Base-by-base conservation (phyloP, 1,140 invertebrate genomes). In the Heliothis subflexa region DNA sequence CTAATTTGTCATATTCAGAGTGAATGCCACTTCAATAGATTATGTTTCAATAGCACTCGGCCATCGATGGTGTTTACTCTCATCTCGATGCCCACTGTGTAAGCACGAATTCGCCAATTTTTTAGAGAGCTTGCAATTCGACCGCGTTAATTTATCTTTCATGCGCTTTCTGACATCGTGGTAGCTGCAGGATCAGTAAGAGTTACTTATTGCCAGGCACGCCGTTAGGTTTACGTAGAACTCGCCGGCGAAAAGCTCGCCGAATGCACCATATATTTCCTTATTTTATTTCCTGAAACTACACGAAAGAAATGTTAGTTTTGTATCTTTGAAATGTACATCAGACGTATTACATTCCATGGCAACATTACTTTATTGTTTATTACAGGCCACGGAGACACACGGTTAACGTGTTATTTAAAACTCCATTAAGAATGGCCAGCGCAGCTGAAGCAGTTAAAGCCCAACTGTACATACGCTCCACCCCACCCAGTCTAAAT, bases 391-490 rank as follows among this genome's bases (percentile, higher is more conserved):
- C 40, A 47, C 40, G 50, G 18, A 68, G 47, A 68, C 45, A 68
- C 64, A 28, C 11, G 21, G 21, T 68, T 25, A 49, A 50, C 64
- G 47, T 70, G 62, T 70, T 70, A 70, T 70, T 70, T 70, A 70
- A 52, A 70, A 70, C 47, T 70, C 66, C 66, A 70, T 70, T 70
- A 70, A 70, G 21, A 70, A 70, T 70, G 66, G 66, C 66, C 52
- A 52, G 66, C 66, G 18, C 66, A 70, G 66, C 66, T 70, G 66
- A 70, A 70, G 47, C 47, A 45, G 50, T 70, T 70, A 70, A 70
- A 70, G 45, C 66, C 66, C 47, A 70, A 70, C 66, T 25, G 47
- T 52, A 70, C 66, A 47, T 70, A 70, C 45, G 50, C 66, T 52
- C 66, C 66, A 28, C 47, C 66, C 50, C 47, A 13, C 62, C 62